These are phyloP conservation scores for Meliscaeva auricollis DNA, from an alignment of 2,888 invertebrate genomes.

Conservation along the genomic window DNA sequence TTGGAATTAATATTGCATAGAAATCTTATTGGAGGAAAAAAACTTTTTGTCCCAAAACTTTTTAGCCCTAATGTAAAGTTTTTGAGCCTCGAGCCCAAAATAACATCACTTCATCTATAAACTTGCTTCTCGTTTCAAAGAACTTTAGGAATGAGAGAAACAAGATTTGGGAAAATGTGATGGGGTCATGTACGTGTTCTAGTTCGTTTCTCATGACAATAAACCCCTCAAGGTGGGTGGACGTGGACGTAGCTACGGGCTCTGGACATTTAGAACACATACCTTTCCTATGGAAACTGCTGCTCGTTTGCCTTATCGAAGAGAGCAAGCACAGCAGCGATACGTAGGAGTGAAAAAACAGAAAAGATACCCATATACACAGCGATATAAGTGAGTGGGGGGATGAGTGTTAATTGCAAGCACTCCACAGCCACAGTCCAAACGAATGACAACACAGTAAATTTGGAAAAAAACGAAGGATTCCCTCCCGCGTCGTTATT, in stretches of 20 bases:
- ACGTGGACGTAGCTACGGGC: slow-evolving; percentile 34
- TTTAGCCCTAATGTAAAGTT: slow-evolving; percentile 15
- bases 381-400: not conserved
- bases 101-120: slow-evolving; percentile 27
- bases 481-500: slow-evolving; percentile 7
- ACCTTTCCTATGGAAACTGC: slow-evolving; percentile 51
- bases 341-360: slow-evolving; percentile 37
- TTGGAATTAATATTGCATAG: too few relatives aligned
- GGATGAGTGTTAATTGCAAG: slow-evolving; percentile 74
- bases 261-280: slow-evolving; percentile 57
- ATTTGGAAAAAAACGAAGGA: slow-evolving; percentile 28
- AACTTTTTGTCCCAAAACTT: slow-evolving; percentile 9
- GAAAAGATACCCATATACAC: slow-evolving; percentile 23
- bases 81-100: slow-evolving; percentile 15
- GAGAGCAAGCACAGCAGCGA: slow-evolving; percentile 43
- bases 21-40: too few relatives aligned
- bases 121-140: slow-evolving; percentile 26
- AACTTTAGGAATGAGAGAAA: slow-evolving; percentile 9
- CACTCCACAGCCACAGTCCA: slow-evolving; percentile 48
- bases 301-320: slow-evolving; percentile 50
- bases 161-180: slow-evolving; percentile 22
- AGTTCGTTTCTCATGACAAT: slow-evolving; percentile 64
- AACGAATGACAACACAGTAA: slow-evolving; percentile 46
- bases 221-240: slow-evolving; percentile 46
- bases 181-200: slow-evolving; percentile 45